Base-by-base conservation (phyloP, 1,140 invertebrate genomes). In the Agrypnia vestita region DNA sequence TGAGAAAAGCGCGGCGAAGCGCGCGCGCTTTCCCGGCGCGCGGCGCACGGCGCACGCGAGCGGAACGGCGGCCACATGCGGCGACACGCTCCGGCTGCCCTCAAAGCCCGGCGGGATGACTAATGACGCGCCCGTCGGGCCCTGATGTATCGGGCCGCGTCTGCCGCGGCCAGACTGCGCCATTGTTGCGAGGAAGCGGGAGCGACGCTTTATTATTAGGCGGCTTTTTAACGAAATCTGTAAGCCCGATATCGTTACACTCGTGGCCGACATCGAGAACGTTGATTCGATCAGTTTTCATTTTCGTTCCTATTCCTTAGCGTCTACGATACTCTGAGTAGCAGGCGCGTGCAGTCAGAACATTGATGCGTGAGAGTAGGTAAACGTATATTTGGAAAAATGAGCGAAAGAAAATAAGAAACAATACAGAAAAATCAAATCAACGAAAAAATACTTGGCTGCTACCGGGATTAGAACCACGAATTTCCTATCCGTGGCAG, bases 61-160 rank as follows among this genome's bases (percentile, higher is more conserved):
- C 64, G 64, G 64, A 69, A 69, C 64, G 64, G 61, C 64, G 35
- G 44, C n/a, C 64, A 17, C 64, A 69, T 69, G 64, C 44, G 64
- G 64, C 64, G 64, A 69, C 64, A 69, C 64, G 64, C 64, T 47
- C 44, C 64, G 64, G 64, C 44, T 47, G n/a, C 12, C 43, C 64
- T 47, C 64, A 69, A 69, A 69, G 64, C 64, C 43, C n/a, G 44
- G 19, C 61, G 1, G 44, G 44, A 17, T 69, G 64, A 69, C 64
- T 69, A 69, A 69, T 69, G 64, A 47, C 64, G 11, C 8, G 10
- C n/a, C 12, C 15, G 43, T 43, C 25, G 61, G 19, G 25, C 61
- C 61, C 25, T 35, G 25, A 35, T 64, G 61, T 64, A 64, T 64
- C 13, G 11, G 19, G 7, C 25, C 25, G 25, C 1, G 25, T 35